These are phyloP conservation scores for Trimorus sp. DNA, from an alignment of 2,888 invertebrate species.

Conservation along the genomic window DNA sequence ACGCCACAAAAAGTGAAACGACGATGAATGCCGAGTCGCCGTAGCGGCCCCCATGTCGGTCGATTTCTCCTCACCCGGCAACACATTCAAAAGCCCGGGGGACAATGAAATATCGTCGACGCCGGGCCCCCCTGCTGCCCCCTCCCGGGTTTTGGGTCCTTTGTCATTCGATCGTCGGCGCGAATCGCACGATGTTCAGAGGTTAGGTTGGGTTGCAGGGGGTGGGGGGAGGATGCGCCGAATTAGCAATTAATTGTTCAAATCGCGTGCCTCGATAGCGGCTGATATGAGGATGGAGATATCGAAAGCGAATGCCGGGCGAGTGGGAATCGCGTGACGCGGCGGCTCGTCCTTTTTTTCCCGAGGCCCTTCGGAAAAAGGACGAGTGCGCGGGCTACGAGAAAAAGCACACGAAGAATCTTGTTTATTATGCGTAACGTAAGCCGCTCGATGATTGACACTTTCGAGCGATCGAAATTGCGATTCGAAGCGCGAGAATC, in stretches of 20 bases:
- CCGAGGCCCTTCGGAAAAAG: slow-evolving; percentile 47
- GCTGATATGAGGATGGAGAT: slow-evolving; percentile 60
- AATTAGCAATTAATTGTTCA: slow-evolving; percentile 55
- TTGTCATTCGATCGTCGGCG: slow-evolving; percentile 35
- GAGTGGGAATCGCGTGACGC: slow-evolving; percentile 70
- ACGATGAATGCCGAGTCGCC: slow-evolving; percentile 60
- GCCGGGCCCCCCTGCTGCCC: slow-evolving; percentile 36
- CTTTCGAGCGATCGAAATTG: slow-evolving; percentile 2
- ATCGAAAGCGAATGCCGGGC: slow-evolving; percentile 63
- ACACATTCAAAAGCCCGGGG: slow-evolving; percentile 57
- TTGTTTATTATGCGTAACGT: slow-evolving; percentile 71
- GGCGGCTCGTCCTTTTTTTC: slow-evolving; percentile 57
- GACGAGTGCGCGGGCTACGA: slow-evolving; percentile 56
- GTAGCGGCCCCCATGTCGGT: slow-evolving; percentile 30
- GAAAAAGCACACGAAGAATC: slow-evolving; percentile 71
- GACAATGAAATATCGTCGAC: slow-evolving; percentile 56
- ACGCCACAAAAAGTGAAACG: slow-evolving; percentile 65
- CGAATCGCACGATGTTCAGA: too few relatives aligned
- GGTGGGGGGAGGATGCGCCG: not conserved
- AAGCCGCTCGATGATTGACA: slow-evolving; percentile 70
- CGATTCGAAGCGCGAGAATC: too few relatives aligned
- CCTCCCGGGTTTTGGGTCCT: slow-evolving; percentile 12
- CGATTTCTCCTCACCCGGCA: slow-evolving; percentile 53
- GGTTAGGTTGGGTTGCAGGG: too few relatives aligned
- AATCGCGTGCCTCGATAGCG: slow-evolving; percentile 61